Conservation (phyloP, 1,140 invertebrate species). For the Philaenus spumarius region DNA sequence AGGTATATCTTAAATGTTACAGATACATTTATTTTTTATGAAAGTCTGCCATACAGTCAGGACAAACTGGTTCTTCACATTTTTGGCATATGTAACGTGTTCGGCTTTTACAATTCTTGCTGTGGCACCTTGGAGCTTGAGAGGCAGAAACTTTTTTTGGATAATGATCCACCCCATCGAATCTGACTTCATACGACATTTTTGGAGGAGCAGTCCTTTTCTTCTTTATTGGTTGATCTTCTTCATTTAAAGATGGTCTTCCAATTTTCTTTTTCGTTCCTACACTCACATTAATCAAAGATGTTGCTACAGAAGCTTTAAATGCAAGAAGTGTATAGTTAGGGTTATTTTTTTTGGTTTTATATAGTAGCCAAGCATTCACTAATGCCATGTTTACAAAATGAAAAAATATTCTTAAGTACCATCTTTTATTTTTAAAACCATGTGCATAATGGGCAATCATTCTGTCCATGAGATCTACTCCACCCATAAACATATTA, state of each 20-base stretch:
- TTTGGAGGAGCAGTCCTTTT: too few relatives aligned
- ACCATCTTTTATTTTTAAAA: conserved; percentile 24
- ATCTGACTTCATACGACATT: not conserved
- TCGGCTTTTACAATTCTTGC: conserved; percentile 12
- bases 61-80: conserved; percentile 18
- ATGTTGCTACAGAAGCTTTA: conserved; percentile 9
- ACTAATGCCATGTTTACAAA: conserved; percentile 21
- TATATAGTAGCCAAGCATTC: conserved; percentile 21
- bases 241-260: not conserved
- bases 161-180: conserved; percentile 8
- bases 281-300: conserved; percentile 5
- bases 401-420: conserved; percentile 20
- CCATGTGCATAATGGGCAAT: conserved; percentile 22
- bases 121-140: conserved; percentile 5
- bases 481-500: conserved; percentile 13
- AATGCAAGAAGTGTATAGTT: conserved; percentile 11
- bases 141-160: not conserved
- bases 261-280: not conserved
- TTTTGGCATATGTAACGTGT: conserved; percentile 14
- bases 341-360: not conserved
- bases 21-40: conserved; percentile 10
- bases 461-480: conserved; percentile 15
- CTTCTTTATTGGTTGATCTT: not conserved
- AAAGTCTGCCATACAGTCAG: conserved; percentile 12
- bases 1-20: too few relatives aligned